Conservation (phyloP, 2,888 invertebrate species). For the Sminthurinus aureus region DNA sequence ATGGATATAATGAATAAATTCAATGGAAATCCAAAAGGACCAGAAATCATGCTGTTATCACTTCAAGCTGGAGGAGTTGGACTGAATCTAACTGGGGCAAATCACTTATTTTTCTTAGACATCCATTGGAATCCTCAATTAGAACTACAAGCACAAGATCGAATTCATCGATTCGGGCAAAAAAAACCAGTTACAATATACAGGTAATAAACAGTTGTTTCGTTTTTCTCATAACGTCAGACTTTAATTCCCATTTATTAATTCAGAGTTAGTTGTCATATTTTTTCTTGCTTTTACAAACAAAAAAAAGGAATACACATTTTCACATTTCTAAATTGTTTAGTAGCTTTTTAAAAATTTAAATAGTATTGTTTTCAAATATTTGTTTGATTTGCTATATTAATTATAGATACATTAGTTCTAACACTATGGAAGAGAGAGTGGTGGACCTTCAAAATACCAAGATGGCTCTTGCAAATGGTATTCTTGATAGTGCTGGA, state of each 20-base stretch:
- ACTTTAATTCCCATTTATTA: background rate
- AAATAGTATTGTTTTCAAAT: background rate
- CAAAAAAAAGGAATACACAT: background rate
- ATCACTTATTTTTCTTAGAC: constrained; percentile 88
- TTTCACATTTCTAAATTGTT: background rate
- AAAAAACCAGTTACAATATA: constrained; percentile 80
- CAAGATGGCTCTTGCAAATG: constrained; percentile 79
- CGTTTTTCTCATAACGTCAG: constrained; percentile 32
- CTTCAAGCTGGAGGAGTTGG: constrained; percentile 95
- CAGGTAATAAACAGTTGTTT: constrained; percentile 68
- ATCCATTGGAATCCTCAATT: constrained; percentile 98
- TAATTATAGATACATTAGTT: constrained; percentile 75
- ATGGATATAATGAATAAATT: constrained; percentile 47
- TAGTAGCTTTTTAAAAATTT: background rate
- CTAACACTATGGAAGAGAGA: constrained; percentile 86
- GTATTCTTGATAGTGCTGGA: constrained; percentile 76
- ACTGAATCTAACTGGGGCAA: constrained; percentile 89
- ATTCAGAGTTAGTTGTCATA: background rate
- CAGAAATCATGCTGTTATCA: constrained; percentile 76
- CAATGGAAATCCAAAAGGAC: constrained; percentile 44
- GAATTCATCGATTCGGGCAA: constrained; percentile 92
- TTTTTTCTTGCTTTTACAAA: constrained; percentile 3
- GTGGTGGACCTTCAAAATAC: constrained; percentile 81
- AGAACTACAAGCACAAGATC: constrained; percentile 92
- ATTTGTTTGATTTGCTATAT: background rate